Percentiles rank a stretch among this genome's conserved stretches.
Evolutionary conservation across 2,113 vertebrate species (phyloP).

Genomic region (Zonotrichia leucophrys): DNA sequence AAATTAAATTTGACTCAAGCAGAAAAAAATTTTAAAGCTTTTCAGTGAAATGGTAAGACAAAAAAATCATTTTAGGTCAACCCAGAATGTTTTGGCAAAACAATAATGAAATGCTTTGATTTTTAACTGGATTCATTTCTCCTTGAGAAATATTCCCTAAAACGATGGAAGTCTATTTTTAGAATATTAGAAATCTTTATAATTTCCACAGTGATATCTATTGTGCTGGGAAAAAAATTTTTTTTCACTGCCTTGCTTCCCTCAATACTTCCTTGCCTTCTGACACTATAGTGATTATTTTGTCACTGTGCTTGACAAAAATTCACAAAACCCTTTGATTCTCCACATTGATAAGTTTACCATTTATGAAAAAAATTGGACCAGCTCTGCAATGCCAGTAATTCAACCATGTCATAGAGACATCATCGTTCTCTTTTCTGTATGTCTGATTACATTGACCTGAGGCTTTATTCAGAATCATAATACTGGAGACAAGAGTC

Average conservation of each 20-base stretch:
- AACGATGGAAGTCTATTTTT: neutral
- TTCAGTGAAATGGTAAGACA: neutral
- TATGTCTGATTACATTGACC: neutral
- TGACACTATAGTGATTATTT: neutral
- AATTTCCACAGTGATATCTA: neutral
- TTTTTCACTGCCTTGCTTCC: neutral
- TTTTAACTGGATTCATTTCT: neutral
- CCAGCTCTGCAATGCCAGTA: neutral
- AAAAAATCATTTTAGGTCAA: neutral
- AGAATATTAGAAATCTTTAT: neutral
- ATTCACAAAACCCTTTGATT: neutral
- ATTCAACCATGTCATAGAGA: neutral
- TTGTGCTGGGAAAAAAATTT: neutral
- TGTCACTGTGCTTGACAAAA: neutral
- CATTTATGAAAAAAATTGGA: neutral
- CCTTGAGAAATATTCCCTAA: neutral
- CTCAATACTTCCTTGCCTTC: neutral
- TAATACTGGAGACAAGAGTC: neutral
- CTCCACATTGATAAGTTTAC: neutral
- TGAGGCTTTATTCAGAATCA: conserved; percentile 3
- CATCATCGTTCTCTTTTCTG: neutral
- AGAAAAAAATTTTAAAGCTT: neutral
- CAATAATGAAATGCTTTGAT: neutral
- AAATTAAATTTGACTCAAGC: neutral
- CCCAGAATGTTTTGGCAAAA: neutral